Evolutionary conservation across 2,888 invertebrate genomes (phyloP).

Genomic region (Kuschelorhynchus macadamiae): DNA sequence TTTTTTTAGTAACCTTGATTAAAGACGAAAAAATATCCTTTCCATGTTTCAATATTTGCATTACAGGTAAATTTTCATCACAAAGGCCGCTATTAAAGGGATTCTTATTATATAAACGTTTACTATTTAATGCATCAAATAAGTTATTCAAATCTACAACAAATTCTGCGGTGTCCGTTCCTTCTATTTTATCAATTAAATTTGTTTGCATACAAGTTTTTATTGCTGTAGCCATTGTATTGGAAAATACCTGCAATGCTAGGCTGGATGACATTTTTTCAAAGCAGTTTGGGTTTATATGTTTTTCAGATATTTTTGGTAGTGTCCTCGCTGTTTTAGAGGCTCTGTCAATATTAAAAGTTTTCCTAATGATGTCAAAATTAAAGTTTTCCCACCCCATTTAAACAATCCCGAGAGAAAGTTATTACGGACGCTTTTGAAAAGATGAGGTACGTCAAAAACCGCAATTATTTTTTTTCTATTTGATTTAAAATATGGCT

Average conservation of each 20-base stretch:
- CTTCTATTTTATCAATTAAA: background rate
- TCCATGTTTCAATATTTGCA: conserved; percentile 12
- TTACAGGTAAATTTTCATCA: background rate
- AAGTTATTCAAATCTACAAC: background rate
- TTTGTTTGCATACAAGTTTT: background rate
- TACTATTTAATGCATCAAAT: conserved; percentile 12
- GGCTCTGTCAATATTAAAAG: background rate
- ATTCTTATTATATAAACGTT: background rate
- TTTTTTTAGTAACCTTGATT: background rate
- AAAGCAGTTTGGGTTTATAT: conserved; percentile 11
- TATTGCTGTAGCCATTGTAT: conserved; percentile 6
- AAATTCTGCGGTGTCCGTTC: background rate
- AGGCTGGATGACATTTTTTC: conserved; percentile 12
- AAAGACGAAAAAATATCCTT: conserved; percentile 1
- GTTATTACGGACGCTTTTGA: conserved; percentile 1
- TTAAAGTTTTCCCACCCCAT: background rate
- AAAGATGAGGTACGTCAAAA: conserved; percentile 1
- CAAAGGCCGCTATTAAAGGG: background rate
- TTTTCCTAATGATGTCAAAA: conserved; percentile 3
- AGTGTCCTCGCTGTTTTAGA: background rate
- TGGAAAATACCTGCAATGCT: conserved; percentile 11
- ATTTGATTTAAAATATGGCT: too few species aligned
- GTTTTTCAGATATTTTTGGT: conserved; percentile 13
- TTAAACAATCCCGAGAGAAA: background rate
- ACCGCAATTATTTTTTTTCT: too few species aligned